Evolutionary conservation across 2,113 vertebrate species (phyloP), one percentile per base, ranked within the genome.

Genomic region (Oreochromis aureus): DNA sequence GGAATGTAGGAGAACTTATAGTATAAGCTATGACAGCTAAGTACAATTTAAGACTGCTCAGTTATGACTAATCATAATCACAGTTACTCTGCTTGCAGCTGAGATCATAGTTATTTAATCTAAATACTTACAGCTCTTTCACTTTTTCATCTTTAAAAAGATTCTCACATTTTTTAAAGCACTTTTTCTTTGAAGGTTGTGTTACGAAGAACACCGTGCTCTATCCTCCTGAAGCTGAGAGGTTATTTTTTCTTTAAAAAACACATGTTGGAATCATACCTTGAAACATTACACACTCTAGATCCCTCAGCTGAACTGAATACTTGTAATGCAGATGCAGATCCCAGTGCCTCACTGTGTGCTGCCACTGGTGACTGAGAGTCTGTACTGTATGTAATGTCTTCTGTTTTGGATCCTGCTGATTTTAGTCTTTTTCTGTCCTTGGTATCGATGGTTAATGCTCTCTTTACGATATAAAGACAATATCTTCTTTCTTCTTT

Each of bases 391-490:
- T 18, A 27, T 73, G 82, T 84, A 2, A 11, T 4, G 0, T 51
- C 34, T 66, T 41, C 51, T 56, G 22, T 1, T 13, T 41, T 13
- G 5, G 32, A 5, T 83, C 27, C 4, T 19, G 2, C 80, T 22
- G 2, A 6, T 22, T 76, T 63, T 3, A 1, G 6, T 51, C 5
- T 51, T 58, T 10, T 63, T 53, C 8, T 54, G 18, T 66, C 2
- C 53, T 27, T 58, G 9, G 3, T 13, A 16, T 66, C 84, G 2
- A 86, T 3, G 5, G 63, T 56, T 41, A 3, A 44, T 6, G 9
- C 7, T 87, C 11, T 34, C 16, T 53, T 1, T 39, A 2, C 89
- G 93, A 69, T 61, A 91, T n/a, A 87, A 81, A 80, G 44, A 89
- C 1, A n/a, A 1, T 0, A 87, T 95, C 41, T 89, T 92, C 34